These are phyloP conservation scores for Sanderia malayensis DNA, from an alignment of 30 jellyfish, hydroid and myxozoan species.

Conservation along the genomic window DNA sequence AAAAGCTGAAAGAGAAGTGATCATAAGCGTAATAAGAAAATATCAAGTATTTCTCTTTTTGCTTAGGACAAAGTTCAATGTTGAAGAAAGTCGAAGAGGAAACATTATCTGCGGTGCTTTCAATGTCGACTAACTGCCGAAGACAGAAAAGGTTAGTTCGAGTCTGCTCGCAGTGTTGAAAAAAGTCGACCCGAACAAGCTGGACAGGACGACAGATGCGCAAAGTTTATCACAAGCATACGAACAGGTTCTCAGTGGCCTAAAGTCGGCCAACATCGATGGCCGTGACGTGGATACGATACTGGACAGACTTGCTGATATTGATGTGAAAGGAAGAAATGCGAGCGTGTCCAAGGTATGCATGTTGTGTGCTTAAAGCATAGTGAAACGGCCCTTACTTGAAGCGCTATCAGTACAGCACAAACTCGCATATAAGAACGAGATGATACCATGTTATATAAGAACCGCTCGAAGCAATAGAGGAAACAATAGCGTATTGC, in stretches of 20 bases:
- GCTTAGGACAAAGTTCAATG: background rate
- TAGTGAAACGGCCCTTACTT: too few species aligned
- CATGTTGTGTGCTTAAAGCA: too few species aligned
- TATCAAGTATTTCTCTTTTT: too few species aligned
- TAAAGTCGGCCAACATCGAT: background rate
- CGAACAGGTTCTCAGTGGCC: background rate
- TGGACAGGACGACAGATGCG: background rate
- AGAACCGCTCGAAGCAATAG: too few species aligned
- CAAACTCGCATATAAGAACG: too few species aligned
- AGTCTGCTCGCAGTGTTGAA: constrained; percentile 1
- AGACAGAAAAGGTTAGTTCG: background rate
- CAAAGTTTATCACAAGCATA: background rate
- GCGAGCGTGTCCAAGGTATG: background rate
- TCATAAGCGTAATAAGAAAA: too few species aligned
- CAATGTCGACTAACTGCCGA: background rate
- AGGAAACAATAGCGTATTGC: too few species aligned
- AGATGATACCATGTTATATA: too few species aligned
- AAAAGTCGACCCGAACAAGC: constrained; percentile 7
- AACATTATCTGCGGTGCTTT: background rate
- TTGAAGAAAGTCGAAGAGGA: background rate
- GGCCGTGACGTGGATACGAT: background rate
- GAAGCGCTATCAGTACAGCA: too few species aligned
- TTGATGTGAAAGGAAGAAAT: background rate
- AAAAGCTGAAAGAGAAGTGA: too few species aligned
- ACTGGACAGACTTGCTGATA: constrained; percentile 4